Evolutionary conservation across 2,113 vertebrate species (phyloP).

Genomic region (Gopherus flavomarginatus): DNA sequence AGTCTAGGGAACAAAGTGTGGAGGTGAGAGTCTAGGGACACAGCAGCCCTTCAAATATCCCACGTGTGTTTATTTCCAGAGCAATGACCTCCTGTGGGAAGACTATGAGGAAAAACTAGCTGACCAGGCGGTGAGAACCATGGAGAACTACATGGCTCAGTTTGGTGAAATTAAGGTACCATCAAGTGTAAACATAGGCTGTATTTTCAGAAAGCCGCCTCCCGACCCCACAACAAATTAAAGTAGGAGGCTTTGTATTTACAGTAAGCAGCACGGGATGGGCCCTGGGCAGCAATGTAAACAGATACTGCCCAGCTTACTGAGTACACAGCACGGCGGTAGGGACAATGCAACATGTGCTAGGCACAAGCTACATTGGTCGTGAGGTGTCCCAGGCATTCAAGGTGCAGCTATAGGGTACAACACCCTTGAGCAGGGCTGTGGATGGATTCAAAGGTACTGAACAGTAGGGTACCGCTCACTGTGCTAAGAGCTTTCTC

Average conservation of each 20-base stretch:
- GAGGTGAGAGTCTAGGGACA: too few species aligned
- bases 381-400: neutral
- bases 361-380: neutral
- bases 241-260: neutral
- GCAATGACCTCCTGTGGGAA: constrained; percentile 94
- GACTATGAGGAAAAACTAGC: constrained; percentile 92
- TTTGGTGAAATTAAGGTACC: constrained; percentile 91
- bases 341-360: neutral
- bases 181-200: neutral
- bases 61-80: constrained; percentile 69
- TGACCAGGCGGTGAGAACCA: constrained; percentile 88
- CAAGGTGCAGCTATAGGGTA: neutral
- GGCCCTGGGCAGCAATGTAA: neutral
- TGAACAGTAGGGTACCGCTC: neutral
- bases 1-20: too few species aligned
- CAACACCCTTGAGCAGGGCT: neutral
- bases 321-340: too few species aligned
- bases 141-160: constrained; percentile 93
- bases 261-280: neutral
- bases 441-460: neutral
- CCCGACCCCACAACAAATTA: neutral
- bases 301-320: neutral
- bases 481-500: neutral
- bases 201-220: neutral
- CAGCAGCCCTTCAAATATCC: neutral